Conservation (phyloP, 2,797 vertebrate genomes). For the Distichodus sexfasciatus region DNA sequence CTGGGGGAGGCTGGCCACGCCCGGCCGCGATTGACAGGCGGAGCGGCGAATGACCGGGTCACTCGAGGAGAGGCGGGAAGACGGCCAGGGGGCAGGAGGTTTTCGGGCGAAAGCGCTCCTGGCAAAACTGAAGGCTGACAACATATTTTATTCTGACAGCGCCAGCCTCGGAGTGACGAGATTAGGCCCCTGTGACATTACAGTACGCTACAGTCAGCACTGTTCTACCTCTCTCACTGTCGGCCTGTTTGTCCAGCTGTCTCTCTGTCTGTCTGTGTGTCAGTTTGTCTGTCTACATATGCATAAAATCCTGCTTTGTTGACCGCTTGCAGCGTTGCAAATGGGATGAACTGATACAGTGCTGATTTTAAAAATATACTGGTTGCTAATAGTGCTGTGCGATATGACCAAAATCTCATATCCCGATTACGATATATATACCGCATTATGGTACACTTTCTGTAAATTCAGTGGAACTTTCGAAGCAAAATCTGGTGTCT, state of each 20-base stretch:
- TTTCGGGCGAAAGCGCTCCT: not conserved
- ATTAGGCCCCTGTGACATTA: not conserved
- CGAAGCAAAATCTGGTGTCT: no score
- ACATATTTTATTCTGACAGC: conserved; percentile 18
- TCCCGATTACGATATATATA: no score
- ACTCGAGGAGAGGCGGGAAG: not conserved
- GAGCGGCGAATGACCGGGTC: not conserved
- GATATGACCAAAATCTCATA: no score
- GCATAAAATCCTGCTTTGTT: no score
- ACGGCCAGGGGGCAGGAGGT: not conserved
- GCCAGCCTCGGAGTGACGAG: no score
- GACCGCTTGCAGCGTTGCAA: no score
- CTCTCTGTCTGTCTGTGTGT: not conserved
- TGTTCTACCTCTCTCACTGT: not conserved
- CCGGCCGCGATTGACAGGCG: not conserved
- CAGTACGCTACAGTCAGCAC: not conserved
- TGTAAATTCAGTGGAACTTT: no score
- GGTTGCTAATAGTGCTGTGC: no score
- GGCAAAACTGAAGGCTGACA: not conserved
- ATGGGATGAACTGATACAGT: no score
- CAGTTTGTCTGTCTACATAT: no score
- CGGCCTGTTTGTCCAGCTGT: not conserved
- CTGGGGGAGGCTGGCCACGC: not conserved
- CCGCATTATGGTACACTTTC: no score
- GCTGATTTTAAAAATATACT: no score